Base-by-base conservation (phyloP, 2,888 invertebrate species). In the Exocentrus adspersus region DNA sequence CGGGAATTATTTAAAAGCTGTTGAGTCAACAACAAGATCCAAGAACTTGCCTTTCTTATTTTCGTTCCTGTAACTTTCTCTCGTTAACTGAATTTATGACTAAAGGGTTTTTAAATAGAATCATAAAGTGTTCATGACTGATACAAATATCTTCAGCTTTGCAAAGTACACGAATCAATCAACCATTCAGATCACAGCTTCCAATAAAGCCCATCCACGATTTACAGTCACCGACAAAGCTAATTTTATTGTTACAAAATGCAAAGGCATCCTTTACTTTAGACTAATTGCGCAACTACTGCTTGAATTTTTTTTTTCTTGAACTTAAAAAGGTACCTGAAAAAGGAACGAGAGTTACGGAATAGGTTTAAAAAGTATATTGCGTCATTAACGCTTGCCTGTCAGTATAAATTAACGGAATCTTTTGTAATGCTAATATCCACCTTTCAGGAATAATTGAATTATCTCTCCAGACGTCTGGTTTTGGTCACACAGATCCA, bases 191-290 rank as follows among this genome's bases (percentile, higher is more conserved):
- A 61, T 61, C 53, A 56, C 62, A 37, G 37, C n/a, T 37, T 14
- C 5, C n/a, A 37, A 37, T n/a, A 37, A n/a, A 37, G 14, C 14
- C n/a, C 37, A 37, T 37, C 6, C 12, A 37, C 37, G 51, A 62
- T 62, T 54, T 62, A 48, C 62, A 56, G 46, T 48, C 52, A 61
- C 67, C 67, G 67, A 64, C 67, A 67, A 67, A 64, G 64, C 61
- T 61, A 64, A 67, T 67, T 64, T 64, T 56, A 67, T 64, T 46
- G 58, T 30, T 48, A 43, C 45, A 20, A 24, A 56, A 67, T 67
- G 64, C 58, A 67, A 66, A 66, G 56, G 41, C 41, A 51, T n/a
- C 60, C 24, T 63, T 63, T 63, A 63, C 60, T 60, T 63, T 14
- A 30, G 14, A 50, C 28, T 50, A 50, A 50, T 50, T 50, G 50